Evolutionary conservation across 2,888 invertebrate genomes (phyloP), one percentile per base, ranked within the genome.

Genomic region (Eilema sororculum): DNA sequence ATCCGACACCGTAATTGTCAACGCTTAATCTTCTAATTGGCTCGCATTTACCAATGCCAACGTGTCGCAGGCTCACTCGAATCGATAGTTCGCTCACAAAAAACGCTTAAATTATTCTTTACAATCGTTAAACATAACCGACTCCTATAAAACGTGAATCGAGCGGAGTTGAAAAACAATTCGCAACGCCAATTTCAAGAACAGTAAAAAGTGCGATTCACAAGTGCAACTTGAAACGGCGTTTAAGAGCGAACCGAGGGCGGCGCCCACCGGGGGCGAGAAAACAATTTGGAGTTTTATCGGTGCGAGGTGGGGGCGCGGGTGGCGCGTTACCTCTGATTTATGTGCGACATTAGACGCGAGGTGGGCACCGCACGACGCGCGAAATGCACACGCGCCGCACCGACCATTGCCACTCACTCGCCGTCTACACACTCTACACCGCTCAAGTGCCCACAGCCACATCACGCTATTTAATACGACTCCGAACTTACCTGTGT

Each of bases 21-120:
- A 92, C 95, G 95, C 92, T 95, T 95, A 94, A 95, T 95, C 95
- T 95, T 95, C 95, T 95, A 95, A 95, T 95, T 95, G 95, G 89
- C 91, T 92, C 93, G 90, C 95, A 95, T 95, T 95, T 95, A 89
- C 93, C 95, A 95, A 90, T 93, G 95, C 94, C 95, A 95, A 88
- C 88, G 88, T 89, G 87, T 89, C 88, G 90, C 90, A 85, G 87
- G 86, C 84, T 86, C 86, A 86, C 79, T 84, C 84, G 82, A 82
- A 78, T 79, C 87, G 85, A 92, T 91, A 91, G 90, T 90, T 88
- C 78, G 79, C 81, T 82, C 79, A 82, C 81, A 85, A 91, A 92
- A 89, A 91, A 87, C 82, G 84, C 82, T 79, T 84, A 87, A 78
- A 78, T 78, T 74, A 87, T 86, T 72, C 74, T 71, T 75, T 64